Percentiles rank a stretch among this genome's conserved stretches.
Conservation (phyloP, 2,888 invertebrate genomes). For the Stictocephala bisonia region DNA sequence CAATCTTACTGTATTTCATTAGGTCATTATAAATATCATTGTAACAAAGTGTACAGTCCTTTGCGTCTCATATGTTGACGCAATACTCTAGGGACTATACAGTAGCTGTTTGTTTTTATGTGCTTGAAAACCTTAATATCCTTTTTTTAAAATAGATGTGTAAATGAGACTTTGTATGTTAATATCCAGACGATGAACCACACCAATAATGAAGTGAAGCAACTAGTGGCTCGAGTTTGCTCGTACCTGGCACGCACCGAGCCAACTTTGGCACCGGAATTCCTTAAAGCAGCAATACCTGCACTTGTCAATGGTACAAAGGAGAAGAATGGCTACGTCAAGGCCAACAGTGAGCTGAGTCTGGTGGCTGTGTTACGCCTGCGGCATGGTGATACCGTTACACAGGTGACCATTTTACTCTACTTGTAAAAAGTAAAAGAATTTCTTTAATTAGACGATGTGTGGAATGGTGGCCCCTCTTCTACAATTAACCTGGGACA, state of each 20-base stretch:
- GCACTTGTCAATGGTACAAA: constrained; percentile 98
- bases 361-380: constrained; percentile 87
- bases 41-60: too few species aligned
- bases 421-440: too few species aligned
- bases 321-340: constrained; percentile 96
- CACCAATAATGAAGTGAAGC: constrained; percentile 93
- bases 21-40: too few species aligned
- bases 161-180: constrained; percentile 28
- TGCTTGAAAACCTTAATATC: neutral
- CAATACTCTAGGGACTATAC: too few species aligned
- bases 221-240: constrained; percentile 84
- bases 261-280: constrained; percentile 73
- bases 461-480: too few species aligned
- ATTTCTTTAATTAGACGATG: too few species aligned
- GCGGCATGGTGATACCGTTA: constrained; percentile 77
- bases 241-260: constrained; percentile 77
- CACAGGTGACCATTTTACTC: too few species aligned
- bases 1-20: too few species aligned
- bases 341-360: constrained; percentile 93
- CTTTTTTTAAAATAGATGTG: neutral
- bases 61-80: too few species aligned
- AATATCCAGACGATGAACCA: constrained; percentile 87
- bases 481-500: too few species aligned
- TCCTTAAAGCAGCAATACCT: constrained; percentile 83
- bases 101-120: too few species aligned